These are phyloP conservation scores for Brenthis daphne DNA, from an alignment of 2,888 invertebrate genomes.

Conservation along the genomic window DNA sequence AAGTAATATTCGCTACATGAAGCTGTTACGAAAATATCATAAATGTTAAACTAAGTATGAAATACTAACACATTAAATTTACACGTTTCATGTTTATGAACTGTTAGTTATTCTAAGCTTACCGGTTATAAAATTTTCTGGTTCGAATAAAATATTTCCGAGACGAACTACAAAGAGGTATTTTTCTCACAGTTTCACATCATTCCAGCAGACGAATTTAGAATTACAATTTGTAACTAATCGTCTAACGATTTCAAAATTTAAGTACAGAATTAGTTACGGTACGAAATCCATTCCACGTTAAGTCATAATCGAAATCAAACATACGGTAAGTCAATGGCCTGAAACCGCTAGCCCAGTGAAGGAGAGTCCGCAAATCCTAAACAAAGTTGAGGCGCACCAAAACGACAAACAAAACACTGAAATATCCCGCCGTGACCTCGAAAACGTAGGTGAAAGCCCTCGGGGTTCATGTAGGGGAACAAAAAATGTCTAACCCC, in stretches of 20 bases:
- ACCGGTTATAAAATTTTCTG: slow-evolving; percentile 16
- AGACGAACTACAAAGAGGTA: slow-evolving; percentile 9
- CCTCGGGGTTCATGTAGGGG: slow-evolving; percentile 79
- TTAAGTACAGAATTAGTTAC: slow-evolving; percentile 15
- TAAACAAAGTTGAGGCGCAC: slow-evolving; percentile 59
- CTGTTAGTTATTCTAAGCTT: slow-evolving; percentile 16
- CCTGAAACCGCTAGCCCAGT: slow-evolving; percentile 39
- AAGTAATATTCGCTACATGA: neutral
- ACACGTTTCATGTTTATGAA: slow-evolving; percentile 23
- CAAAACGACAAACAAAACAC: slow-evolving; percentile 69
- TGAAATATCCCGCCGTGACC: slow-evolving; percentile 78
- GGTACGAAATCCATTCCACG: neutral
- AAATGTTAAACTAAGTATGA: slow-evolving; percentile 27
- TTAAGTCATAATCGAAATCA: slow-evolving; percentile 15
- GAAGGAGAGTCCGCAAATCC: slow-evolving; percentile 46
- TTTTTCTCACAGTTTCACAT: slow-evolving; percentile 27
- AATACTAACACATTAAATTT: slow-evolving; percentile 23
- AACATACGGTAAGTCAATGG: slow-evolving; percentile 37
- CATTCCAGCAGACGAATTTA: slow-evolving; percentile 2
- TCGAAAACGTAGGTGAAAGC: slow-evolving; percentile 82
- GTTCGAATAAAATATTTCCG: slow-evolving; percentile 14
- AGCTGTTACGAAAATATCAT: slow-evolving; percentile 22
- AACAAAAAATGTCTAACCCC: slow-evolving; percentile 78
- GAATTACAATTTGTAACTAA: slow-evolving; percentile 28
- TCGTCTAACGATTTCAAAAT: slow-evolving; percentile 16